phyloP scores from a whole-genome alignment of 37 sponge, comb jelly and placozoan genomes.

The Beroe forskalii region DNA sequence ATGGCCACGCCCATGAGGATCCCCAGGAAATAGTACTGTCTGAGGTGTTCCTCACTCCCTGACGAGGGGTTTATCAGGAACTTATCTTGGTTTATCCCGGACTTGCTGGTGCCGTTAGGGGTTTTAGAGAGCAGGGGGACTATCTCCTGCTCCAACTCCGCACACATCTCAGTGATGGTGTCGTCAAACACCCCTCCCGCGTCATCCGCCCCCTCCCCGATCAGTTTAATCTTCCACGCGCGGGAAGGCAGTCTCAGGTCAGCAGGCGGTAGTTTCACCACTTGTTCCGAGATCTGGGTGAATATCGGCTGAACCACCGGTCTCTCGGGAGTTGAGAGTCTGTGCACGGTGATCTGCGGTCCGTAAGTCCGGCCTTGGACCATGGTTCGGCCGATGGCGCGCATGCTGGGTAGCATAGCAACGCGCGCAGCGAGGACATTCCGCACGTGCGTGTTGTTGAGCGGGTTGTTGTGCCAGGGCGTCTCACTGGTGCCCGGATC shows the following conservation, averaged over 20 bases:
- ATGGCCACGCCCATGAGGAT: conserved; percentile 87
- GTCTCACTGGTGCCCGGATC: conserved; percentile 13
- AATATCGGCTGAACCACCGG: conserved; percentile 76
- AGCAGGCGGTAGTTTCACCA: conserved; percentile 63
- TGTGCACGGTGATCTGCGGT: conserved; percentile 75
- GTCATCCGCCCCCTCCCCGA: conserved; percentile 81
- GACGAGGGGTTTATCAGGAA: conserved; percentile 77
- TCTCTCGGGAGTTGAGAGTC: conserved; percentile 65
- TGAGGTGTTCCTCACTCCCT: conserved; percentile 68
- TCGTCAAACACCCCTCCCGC: conserved; percentile 97
- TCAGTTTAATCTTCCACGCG: conserved; percentile 87
- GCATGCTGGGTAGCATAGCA: conserved; percentile 34
- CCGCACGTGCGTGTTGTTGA: conserved; percentile 32
- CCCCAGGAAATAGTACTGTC: conserved; percentile 81
- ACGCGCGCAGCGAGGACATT: conserved; percentile 55
- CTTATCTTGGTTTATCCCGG: conserved; percentile 46
- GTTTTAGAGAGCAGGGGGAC: conserved; percentile 77
- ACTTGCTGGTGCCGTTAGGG: conserved; percentile 69
- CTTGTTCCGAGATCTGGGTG: conserved; percentile 69
- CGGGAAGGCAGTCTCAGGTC: conserved; percentile 74
- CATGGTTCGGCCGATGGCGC: conserved; percentile 71
- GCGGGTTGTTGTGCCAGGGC: conserved; percentile 4
- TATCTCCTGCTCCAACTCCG: conserved; percentile 76
- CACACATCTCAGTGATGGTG: conserved; percentile 72
- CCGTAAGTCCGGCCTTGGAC: conserved; percentile 71